Percentiles rank a stretch among this genome's conserved stretches.
These are phyloP conservation scores for Onychostoma macrolepis DNA, from an alignment of 2,113 vertebrate genomes.

Conservation along the genomic window DNA sequence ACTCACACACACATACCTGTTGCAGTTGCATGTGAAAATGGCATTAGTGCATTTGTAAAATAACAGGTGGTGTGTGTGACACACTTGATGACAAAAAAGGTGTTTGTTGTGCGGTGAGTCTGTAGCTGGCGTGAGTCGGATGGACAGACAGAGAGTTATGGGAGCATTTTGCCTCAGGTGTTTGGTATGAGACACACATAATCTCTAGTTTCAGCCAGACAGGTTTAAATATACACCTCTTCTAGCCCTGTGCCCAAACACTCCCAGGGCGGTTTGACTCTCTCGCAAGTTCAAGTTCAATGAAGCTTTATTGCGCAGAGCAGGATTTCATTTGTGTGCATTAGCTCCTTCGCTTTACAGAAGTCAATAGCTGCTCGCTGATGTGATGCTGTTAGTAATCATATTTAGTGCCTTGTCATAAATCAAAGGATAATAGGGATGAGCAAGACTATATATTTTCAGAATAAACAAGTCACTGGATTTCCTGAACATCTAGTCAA, in stretches of 20 bases:
- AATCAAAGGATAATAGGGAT: not conserved
- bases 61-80: conserved; percentile 17
- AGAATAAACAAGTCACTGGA: not conserved
- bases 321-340: not conserved
- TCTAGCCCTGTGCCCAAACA: conserved; percentile 32
- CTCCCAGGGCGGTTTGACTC: conserved; percentile 6
- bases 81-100: not conserved
- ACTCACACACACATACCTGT: not conserved
- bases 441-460: not conserved
- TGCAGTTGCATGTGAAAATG: not conserved
- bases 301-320: conserved; percentile 1
- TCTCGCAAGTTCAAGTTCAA: conserved; percentile 13
- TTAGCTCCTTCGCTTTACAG: not conserved
- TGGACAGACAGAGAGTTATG: not conserved
- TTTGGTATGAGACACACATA: conserved; percentile 41
- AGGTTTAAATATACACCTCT: conserved; percentile 49
- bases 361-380: not conserved
- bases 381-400: not conserved
- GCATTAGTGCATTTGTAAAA: conserved; percentile 12
- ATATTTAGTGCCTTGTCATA: not conserved
- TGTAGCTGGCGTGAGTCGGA: conserved; percentile 19
- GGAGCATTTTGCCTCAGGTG: conserved; percentile 46
- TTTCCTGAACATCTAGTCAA: not conserved
- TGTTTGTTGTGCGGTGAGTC: not conserved
- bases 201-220: conserved; percentile 37